Evolutionary conservation across 2,888 invertebrate species (phyloP).

Genomic region (Cryptus viduatorius): DNA sequence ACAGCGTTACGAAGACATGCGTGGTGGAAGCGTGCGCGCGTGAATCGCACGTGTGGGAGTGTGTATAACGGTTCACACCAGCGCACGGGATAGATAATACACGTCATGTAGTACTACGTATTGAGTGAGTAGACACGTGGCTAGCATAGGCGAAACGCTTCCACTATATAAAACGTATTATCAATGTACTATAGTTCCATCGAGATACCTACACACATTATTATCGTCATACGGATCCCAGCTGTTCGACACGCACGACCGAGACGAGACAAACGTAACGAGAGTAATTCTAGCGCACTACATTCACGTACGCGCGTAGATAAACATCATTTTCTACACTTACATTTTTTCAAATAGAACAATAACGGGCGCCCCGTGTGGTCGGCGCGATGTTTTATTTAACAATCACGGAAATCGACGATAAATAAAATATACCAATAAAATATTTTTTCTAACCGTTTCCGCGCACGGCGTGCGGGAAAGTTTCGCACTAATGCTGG

Average conservation of each 20-base stretch:
- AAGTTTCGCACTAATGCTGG: no score
- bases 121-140: conserved; percentile 11
- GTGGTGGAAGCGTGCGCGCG: not conserved
- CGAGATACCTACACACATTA: conserved; percentile 14
- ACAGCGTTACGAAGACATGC: not conserved
- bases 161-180: conserved; percentile 16
- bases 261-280: not conserved
- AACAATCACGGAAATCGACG: no score
- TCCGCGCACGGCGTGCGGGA: no score
- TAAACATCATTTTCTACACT: not conserved
- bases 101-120: conserved; percentile 63
- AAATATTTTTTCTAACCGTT: no score
- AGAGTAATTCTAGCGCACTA: not conserved
- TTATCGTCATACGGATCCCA: conserved; percentile 3
- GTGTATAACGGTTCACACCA: not conserved
- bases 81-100: conserved; percentile 28
- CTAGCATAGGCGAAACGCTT: not conserved
- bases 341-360: no score
- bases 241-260: conserved; percentile 6
- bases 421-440: no score
- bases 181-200: conserved; percentile 7
- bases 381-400: no score
- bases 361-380: no score
- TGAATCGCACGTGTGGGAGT: not conserved
- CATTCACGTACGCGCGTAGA: not conserved